Conservation (phyloP, 2,797 vertebrate species). For the Phyllotis vaccarum region DNA sequence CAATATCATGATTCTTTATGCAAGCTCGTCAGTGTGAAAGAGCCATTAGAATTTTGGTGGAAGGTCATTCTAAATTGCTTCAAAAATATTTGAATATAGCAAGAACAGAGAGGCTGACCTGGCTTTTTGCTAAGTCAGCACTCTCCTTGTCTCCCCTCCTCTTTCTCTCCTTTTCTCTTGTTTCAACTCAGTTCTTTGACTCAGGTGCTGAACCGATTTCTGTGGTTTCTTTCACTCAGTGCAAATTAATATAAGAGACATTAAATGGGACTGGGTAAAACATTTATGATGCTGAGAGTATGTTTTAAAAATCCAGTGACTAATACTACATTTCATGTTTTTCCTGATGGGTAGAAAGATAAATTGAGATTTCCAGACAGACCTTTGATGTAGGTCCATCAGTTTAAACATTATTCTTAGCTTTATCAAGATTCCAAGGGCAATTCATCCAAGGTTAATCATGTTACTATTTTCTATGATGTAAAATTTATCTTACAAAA, state of each 20-base stretch:
- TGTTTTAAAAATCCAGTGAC: slow-evolving; percentile 9
- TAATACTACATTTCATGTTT: not conserved
- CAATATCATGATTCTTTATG: slow-evolving; percentile 1
- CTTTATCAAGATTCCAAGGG: slow-evolving; percentile 44
- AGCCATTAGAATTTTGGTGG: not conserved
- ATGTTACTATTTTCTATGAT: slow-evolving; percentile 42
- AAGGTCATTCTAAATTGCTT: not conserved
- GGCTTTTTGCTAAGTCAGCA: not conserved
- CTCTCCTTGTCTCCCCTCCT: not conserved
- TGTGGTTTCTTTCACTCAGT: slow-evolving; percentile 11
- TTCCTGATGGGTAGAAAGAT: not conserved
- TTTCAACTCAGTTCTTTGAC: not conserved
- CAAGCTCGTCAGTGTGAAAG: not conserved
- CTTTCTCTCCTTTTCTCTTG: not conserved
- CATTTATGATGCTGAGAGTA: not conserved
- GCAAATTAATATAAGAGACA: slow-evolving; percentile 47
- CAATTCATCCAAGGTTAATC: slow-evolving; percentile 45
- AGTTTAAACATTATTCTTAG: slow-evolving; percentile 37
- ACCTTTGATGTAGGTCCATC: slow-evolving; percentile 39
- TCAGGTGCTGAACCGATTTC: not conserved
- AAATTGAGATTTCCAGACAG: slow-evolving; percentile 21
- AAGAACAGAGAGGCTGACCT: not conserved
- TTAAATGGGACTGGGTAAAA: not conserved
- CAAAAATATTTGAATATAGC: slow-evolving; percentile 32
- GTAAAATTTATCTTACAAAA: slow-evolving; percentile 48